phyloP scores from a whole-genome alignment of 2,113 vertebrate genomes.

The Erinaceus europaeus region DNA sequence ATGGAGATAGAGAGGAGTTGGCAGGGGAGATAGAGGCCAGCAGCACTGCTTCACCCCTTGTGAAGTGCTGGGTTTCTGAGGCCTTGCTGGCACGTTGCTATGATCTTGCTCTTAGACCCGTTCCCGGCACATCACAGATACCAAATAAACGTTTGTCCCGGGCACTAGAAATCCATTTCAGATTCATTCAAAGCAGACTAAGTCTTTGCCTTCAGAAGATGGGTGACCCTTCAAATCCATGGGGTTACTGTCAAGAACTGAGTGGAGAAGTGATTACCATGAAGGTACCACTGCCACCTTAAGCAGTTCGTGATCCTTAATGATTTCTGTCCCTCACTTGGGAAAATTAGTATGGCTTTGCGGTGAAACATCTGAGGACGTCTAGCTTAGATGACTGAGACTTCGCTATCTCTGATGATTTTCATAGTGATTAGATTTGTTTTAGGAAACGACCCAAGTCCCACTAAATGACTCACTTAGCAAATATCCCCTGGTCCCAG shows the following conservation, averaged over 20 bases:
- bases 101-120: background rate
- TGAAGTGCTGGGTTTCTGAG: too few relatives aligned
- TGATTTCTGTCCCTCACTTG: background rate
- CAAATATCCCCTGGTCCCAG: background rate
- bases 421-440: background rate
- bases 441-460: background rate
- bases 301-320: background rate
- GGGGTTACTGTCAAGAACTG: background rate
- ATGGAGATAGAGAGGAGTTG: too few relatives aligned
- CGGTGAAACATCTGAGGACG: background rate
- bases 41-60: too few relatives aligned
- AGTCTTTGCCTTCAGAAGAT: background rate
- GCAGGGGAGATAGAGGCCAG: too few relatives aligned
- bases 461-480: background rate
- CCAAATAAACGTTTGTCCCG: constrained; percentile 16
- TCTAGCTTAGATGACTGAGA: constrained; percentile 9
- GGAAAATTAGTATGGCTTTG: background rate
- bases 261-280: background rate
- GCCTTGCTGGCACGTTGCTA: too few relatives aligned
- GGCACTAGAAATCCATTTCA: background rate
- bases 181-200: background rate
- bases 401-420: background rate
- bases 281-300: background rate
- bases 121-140: background rate
- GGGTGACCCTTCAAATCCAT: background rate